These are phyloP conservation scores for Pterocles burchelli DNA, from an alignment of 2,113 vertebrate species.

Conservation along the genomic window DNA sequence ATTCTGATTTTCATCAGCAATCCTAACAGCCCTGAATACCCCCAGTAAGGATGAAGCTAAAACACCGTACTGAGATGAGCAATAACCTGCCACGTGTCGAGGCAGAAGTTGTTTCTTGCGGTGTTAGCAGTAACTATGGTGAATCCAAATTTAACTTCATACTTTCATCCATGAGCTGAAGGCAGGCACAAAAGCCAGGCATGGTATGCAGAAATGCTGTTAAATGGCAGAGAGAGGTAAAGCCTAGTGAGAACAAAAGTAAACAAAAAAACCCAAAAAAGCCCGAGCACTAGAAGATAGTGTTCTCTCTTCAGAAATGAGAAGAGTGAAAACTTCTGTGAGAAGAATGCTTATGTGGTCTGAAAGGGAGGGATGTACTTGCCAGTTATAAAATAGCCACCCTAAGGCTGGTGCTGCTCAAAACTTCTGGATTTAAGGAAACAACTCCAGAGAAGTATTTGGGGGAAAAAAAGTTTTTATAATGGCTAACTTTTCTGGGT, in stretches of 20 bases:
- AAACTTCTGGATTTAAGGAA: background rate
- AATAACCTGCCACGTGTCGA: background rate
- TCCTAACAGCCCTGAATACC: background rate
- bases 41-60: background rate
- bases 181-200: background rate
- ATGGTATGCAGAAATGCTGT: background rate
- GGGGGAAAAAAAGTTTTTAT: background rate
- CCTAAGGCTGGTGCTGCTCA: background rate
- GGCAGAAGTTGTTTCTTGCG: background rate
- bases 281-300: background rate
- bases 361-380: background rate
- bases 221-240: background rate
- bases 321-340: background rate
- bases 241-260: background rate
- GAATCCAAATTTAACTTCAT: background rate
- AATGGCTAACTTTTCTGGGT: background rate
- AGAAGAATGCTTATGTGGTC: background rate
- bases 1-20: background rate
- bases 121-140: background rate
- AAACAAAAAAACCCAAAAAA: background rate
- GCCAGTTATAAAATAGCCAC: background rate
- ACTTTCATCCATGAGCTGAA: background rate
- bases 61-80: background rate
- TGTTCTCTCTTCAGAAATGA: background rate
- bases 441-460: background rate